These are phyloP conservation scores for Drosophila pseudoananassae DNA, from an alignment of 1,140 invertebrate species.

Conservation along the genomic window DNA sequence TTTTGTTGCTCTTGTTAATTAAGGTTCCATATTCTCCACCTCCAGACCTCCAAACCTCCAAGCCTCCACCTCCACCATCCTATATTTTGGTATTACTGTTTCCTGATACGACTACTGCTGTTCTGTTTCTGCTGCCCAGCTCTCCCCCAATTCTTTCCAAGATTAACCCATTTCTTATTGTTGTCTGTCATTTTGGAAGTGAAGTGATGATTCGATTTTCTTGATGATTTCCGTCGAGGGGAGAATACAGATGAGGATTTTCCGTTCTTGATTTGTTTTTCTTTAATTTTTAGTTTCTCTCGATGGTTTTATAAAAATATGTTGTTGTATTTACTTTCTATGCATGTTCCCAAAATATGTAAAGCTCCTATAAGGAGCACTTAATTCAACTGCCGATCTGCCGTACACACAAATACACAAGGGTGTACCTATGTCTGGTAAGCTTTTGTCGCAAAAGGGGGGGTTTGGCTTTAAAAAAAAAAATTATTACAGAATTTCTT, in stretches of 20 bases:
- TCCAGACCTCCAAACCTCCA: neutral
- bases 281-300: conserved; percentile 4
- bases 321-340: conserved; percentile 30
- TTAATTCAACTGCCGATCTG: conserved; percentile 42
- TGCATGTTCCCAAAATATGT: conserved; percentile 59
- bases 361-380: conserved; percentile 78
- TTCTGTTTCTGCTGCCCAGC: too few species aligned
- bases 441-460: too few species aligned
- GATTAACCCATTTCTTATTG: too few species aligned
- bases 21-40: conserved; percentile 14
- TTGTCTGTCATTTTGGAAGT: conserved; percentile 47
- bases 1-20: conserved; percentile 53
- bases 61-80: neutral
- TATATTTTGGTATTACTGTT: conserved; percentile 33
- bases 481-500: too few species aligned
- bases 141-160: too few species aligned
- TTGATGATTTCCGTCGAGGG: neutral
- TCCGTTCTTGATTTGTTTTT: conserved; percentile 5
- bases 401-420: conserved; percentile 37
- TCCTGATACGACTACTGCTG: conserved; percentile 11
- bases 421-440: neutral
- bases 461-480: neutral
- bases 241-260: conserved; percentile 8
- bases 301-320: conserved; percentile 60
- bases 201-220: neutral